A percentile compares a stretch with the other conserved stretches of the same genome.
Evolutionary conservation across 2,888 invertebrate genomes (phyloP).

Genomic region (Imbricaverruca yamaguchii): DNA sequence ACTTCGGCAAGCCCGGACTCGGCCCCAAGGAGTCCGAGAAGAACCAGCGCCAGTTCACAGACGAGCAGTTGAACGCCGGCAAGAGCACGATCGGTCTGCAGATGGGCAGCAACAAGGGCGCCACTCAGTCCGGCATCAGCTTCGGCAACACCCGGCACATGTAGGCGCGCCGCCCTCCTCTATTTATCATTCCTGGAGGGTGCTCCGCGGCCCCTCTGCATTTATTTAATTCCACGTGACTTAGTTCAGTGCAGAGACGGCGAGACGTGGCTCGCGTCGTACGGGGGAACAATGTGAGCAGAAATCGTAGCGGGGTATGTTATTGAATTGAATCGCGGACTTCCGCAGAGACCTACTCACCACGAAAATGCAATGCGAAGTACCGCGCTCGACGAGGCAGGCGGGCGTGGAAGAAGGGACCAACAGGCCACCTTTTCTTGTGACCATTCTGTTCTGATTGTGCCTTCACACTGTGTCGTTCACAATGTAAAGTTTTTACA

Average conservation of each 20-base stretch:
- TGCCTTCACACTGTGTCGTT: slow-evolving; percentile 4
- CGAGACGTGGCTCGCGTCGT: not conserved
- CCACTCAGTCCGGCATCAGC: slow-evolving; percentile 90
- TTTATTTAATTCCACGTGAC: not conserved
- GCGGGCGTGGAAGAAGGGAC: not conserved
- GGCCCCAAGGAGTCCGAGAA: slow-evolving; percentile 95
- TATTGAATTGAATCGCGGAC: not conserved
- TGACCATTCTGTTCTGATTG: not conserved
- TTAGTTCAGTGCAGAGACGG: not conserved
- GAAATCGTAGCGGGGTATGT: not conserved
- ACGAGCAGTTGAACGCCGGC: slow-evolving; percentile 87
- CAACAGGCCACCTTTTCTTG: not conserved
- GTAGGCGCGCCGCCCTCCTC: slow-evolving; percentile 48
- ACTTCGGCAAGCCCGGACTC: slow-evolving; percentile 58
- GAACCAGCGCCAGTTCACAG: slow-evolving; percentile 85
- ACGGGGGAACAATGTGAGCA: not conserved
- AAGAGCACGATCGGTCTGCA: slow-evolving; percentile 89
- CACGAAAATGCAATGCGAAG: no score
- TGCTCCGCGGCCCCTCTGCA: not conserved
- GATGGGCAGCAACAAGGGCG: slow-evolving; percentile 96
- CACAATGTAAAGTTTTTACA: not conserved
- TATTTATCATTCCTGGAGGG: slow-evolving; percentile 12
- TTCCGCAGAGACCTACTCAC: no score
- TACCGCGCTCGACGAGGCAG: no score
- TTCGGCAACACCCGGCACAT: slow-evolving; percentile 96